Evolutionary conservation across 2,113 vertebrate species (phyloP).

Genomic region (Myrmecophaga tridactyla): DNA sequence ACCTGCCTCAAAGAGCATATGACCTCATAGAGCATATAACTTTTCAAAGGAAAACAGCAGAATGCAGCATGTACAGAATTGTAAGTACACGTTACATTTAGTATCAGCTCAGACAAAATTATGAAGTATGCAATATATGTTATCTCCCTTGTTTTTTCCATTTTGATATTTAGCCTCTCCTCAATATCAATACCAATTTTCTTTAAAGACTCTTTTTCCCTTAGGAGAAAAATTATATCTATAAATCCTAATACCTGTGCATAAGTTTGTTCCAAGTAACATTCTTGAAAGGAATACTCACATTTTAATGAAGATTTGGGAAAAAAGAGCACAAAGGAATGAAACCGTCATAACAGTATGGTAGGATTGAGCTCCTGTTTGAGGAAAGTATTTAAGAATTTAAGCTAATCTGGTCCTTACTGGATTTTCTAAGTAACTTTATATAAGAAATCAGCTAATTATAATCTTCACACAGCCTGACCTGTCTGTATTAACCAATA

Average conservation of each 20-base stretch:
- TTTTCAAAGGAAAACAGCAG: not conserved
- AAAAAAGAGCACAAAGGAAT: not conserved
- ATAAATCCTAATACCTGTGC: not conserved
- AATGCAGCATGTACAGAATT: not conserved
- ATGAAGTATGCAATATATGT: not conserved
- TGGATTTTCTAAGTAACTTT: not conserved
- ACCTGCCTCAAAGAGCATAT: too few relatives aligned
- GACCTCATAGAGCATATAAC: not conserved
- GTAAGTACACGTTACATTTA: not conserved
- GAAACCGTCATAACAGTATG: not conserved
- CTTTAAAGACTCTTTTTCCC: not conserved
- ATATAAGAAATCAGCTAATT: not conserved
- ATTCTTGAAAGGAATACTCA: not conserved
- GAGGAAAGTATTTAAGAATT: not conserved
- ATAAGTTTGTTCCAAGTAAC: constrained; percentile 10
- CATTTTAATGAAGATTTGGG: not conserved
- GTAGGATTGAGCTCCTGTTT: not conserved
- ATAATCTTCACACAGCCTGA: not conserved
- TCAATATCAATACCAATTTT: not conserved
- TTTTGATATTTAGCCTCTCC: not conserved
- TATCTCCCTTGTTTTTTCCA: not conserved
- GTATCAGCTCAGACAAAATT: not conserved
- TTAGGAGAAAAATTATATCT: not conserved
- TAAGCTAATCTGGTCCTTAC: not conserved
- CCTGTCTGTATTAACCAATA: not conserved